Evolutionary conservation across 2,113 vertebrate species (phyloP), one percentile per base, ranked within the genome.

Genomic region (Chrysochloris asiatica): DNA sequence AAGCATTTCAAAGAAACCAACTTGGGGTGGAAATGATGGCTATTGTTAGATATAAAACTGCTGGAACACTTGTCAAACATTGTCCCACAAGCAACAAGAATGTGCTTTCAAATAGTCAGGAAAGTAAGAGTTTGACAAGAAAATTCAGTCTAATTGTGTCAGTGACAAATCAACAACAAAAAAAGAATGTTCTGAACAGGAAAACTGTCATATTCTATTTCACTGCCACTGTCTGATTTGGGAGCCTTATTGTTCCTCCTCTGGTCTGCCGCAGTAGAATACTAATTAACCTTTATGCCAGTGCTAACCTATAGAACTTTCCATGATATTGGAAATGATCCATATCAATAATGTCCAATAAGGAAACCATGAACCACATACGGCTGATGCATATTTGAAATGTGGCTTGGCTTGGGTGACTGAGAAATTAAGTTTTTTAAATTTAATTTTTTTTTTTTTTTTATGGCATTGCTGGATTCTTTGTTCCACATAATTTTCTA

Each of bases 1-100:
- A 71, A 90, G 24, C 50, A 63, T 50, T 87, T 87, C 78, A 61
- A 92, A 93, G 89, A 90, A 93, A 76, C 28, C 12, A 61, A 30
- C 50, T 90, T 38, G 83, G 33, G 36, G 80, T 90, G 80, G 86
- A 96, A 95, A 96, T 88, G 30, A 86, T 65, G 1, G 0, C 69
- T 84, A 81, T 65, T 93, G 47, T 89, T 93, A 77, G 81, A 93
- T 36, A 83, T 36, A 63, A 1, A 33, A 41, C 76, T 86, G 65
- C 83, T 43, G n/a, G 72, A 95, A 77, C 76, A 47, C 76, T 96
- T 88, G 45, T 90, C 65, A 88, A 92, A 77, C 47, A 61, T 61
- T 86, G 84, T 73, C 54, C 59, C 43, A 33, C 21, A 38, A 72
- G 77, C 89, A 92, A 71, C 82, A 75, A 85, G 92, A 89, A 83